Conservation (phyloP, 2,113 vertebrate genomes). For the Cyanoramphus novaezelandiae region DNA sequence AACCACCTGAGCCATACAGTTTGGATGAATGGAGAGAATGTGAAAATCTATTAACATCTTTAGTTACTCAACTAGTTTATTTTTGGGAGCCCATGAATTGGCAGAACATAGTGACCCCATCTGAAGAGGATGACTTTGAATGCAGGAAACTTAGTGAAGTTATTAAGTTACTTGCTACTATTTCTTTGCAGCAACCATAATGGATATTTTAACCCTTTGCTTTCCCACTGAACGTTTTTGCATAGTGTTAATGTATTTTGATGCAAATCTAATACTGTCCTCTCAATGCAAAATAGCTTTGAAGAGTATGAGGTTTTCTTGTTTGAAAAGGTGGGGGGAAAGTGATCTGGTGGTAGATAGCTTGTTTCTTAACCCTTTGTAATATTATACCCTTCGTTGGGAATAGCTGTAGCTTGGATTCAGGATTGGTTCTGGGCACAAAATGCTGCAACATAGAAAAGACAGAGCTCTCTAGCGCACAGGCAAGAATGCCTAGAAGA, state of each 20-base stretch:
- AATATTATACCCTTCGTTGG: neutral
- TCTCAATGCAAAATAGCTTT: neutral
- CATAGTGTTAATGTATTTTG: neutral
- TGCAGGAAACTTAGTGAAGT: neutral
- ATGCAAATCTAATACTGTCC: neutral
- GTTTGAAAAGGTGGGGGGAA: neutral
- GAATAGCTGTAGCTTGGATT: neutral
- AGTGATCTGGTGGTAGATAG: neutral
- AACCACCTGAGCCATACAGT: neutral
- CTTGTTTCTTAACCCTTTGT: neutral
- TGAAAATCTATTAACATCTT: slow-evolving; percentile 55
- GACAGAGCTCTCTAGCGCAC: neutral
- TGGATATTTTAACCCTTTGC: neutral
- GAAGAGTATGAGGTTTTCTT: neutral
- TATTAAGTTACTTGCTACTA: neutral
- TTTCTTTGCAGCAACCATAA: neutral
- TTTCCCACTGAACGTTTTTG: neutral
- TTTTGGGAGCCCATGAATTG: slow-evolving; percentile 54
- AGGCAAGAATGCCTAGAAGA: neutral
- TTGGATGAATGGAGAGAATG: neutral
- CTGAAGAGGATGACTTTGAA: slow-evolving; percentile 5
- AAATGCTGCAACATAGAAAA: neutral
- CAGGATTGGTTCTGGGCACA: neutral
- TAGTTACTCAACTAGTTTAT: slow-evolving; percentile 61
- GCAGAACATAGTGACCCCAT: slow-evolving; percentile 51